Conservation (phyloP, 2,797 vertebrate species). For the Phataginus tricuspis region DNA sequence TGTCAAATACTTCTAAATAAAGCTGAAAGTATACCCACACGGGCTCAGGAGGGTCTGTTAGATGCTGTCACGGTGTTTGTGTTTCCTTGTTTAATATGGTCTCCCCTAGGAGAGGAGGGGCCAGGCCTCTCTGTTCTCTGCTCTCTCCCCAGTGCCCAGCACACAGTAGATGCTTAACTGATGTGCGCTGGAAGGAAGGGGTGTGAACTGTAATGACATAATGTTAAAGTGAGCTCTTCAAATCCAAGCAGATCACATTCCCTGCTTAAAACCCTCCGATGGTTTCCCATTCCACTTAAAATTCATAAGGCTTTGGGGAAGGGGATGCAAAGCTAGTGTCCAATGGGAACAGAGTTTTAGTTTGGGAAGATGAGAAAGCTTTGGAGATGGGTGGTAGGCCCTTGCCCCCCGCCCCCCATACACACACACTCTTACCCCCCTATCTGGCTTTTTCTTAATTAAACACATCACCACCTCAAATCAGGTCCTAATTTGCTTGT, state of each 20-base stretch:
- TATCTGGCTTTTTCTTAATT: neutral
- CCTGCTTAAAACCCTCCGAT: neutral
- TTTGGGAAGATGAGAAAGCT: neutral
- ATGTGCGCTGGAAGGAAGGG: neutral
- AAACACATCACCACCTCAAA: neutral
- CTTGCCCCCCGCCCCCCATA: too few relatives aligned
- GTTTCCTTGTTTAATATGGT: neutral
- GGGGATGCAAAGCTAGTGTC: neutral
- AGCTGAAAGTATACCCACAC: neutral
- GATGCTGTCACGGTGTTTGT: accelerated
- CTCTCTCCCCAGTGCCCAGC: neutral
- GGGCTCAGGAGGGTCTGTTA: neutral
- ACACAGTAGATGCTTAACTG: neutral
- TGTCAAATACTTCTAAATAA: neutral
- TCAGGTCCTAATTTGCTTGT: neutral
- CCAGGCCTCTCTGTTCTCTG: neutral
- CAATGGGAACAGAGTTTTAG: neutral
- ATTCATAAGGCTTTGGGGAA: neutral
- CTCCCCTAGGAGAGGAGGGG: neutral
- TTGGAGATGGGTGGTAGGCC: neutral
- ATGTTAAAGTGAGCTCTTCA: neutral
- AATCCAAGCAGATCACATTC: neutral
- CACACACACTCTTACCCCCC: neutral
- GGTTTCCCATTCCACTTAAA: neutral
- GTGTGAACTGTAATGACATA: neutral